Evolutionary conservation across 2,888 invertebrate species (phyloP).

Genomic region (Mimachlamys varia): DNA sequence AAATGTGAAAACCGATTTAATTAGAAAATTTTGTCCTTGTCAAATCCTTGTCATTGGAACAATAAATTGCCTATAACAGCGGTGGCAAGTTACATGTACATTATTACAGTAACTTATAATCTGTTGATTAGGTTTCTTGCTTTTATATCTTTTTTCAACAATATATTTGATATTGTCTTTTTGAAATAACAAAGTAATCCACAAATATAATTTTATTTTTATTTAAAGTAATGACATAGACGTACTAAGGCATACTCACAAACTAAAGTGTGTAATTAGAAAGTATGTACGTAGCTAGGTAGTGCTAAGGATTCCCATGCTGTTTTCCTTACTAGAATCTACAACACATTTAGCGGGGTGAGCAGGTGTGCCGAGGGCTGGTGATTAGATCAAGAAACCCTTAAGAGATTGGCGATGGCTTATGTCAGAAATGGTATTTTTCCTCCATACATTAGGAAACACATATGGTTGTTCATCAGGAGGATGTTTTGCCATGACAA

Average conservation of each 20-base stretch:
- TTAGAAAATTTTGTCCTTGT: too few relatives aligned
- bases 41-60: too few relatives aligned
- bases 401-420: neutral
- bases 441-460: neutral
- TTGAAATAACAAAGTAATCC: neutral
- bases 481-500: neutral
- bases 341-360: neutral
- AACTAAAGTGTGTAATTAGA: neutral
- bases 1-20: too few relatives aligned
- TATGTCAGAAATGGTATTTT: neutral
- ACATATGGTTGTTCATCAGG: neutral
- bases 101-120: neutral
- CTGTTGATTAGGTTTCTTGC: neutral
- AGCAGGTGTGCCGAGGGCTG: neutral
- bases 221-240: too few relatives aligned
- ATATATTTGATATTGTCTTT: too few relatives aligned
- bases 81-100: too few relatives aligned
- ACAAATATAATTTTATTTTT: neutral
- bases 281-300: neutral
- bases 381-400: neutral
- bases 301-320: neutral
- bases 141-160: too few relatives aligned
- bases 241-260: too few relatives aligned
- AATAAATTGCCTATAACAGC: too few relatives aligned
- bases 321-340: neutral